Evolutionary conservation across 2,888 invertebrate genomes (phyloP).

Genomic region (Lottia gigantea): DNA sequence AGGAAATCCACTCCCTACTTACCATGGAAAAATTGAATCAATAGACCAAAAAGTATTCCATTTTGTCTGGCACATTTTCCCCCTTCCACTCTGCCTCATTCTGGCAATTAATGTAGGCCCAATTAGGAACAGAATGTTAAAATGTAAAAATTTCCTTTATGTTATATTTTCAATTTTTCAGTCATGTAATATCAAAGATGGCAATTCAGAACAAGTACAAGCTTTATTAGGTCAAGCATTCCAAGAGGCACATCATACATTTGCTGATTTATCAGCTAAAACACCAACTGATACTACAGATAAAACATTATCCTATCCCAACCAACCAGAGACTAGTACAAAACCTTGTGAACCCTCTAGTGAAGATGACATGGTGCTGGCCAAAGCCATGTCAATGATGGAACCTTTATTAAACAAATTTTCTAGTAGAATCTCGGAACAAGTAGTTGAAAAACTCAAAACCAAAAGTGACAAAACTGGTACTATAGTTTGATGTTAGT

Average conservation of each 20-base stretch:
- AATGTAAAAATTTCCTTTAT: too few species aligned
- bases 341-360: neutral
- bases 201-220: constrained; percentile 9
- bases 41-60: too few species aligned
- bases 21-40: too few species aligned
- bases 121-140: too few species aligned
- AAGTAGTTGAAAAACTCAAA: neutral
- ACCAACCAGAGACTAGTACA: neutral
- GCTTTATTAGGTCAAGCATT: constrained; percentile 12
- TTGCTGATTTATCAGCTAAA: constrained; percentile 14
- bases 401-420: neutral
- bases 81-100: too few species aligned
- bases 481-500: neutral
- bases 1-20: too few species aligned
- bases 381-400: neutral
- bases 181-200: constrained; percentile 11
- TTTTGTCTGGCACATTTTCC: too few species aligned
- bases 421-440: neutral
- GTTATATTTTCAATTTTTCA: neutral
- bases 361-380: neutral
- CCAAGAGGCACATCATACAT: constrained; percentile 16
- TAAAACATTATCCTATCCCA: neutral
- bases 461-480: neutral
- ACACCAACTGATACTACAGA: neutral
- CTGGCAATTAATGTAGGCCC: too few species aligned